Evolutionary conservation across 1,140 invertebrate genomes (phyloP).

Genomic region (Leptonema lineaticorne): DNA sequence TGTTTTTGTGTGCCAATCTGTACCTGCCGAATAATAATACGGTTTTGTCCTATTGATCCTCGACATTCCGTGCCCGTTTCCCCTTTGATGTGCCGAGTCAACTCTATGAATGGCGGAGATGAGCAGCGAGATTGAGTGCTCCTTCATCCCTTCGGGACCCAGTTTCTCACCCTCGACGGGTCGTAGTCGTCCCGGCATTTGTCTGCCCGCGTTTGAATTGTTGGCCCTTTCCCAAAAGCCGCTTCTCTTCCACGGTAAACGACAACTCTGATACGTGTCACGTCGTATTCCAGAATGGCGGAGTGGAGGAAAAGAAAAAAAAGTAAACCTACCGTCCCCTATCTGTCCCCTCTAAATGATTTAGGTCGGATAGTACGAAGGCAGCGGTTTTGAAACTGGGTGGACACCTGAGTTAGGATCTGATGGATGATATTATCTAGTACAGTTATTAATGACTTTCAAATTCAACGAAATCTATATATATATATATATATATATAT

Average conservation of each 20-base stretch:
- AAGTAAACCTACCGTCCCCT: too few relatives aligned
- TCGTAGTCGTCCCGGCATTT: neutral
- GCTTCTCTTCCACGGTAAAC: slow-evolving; percentile 5
- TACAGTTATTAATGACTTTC: too few relatives aligned
- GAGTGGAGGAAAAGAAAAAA: neutral
- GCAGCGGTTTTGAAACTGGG: too few relatives aligned
- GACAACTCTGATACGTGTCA: slow-evolving; percentile 3
- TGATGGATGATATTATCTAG: too few relatives aligned
- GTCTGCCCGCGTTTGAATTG: too few relatives aligned
- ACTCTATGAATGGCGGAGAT: neutral
- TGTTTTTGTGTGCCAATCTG: neutral
- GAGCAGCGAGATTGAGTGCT: neutral
- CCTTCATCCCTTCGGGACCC: neutral
- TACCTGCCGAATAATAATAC: neutral
- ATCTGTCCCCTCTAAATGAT: too few relatives aligned
- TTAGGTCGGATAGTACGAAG: too few relatives aligned
- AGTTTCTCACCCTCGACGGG: neutral
- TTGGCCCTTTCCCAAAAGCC: neutral
- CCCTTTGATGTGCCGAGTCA: neutral
- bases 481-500: too few relatives aligned
- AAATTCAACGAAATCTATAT: too few relatives aligned
- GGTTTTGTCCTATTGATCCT: neutral
- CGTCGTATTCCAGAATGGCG: neutral
- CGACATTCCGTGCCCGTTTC: neutral
- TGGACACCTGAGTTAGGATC: too few relatives aligned